A percentile compares a stretch with the other conserved stretches of the same genome.
Conservation (phyloP, 2,888 invertebrate species). For the Polyommatus icarus region DNA sequence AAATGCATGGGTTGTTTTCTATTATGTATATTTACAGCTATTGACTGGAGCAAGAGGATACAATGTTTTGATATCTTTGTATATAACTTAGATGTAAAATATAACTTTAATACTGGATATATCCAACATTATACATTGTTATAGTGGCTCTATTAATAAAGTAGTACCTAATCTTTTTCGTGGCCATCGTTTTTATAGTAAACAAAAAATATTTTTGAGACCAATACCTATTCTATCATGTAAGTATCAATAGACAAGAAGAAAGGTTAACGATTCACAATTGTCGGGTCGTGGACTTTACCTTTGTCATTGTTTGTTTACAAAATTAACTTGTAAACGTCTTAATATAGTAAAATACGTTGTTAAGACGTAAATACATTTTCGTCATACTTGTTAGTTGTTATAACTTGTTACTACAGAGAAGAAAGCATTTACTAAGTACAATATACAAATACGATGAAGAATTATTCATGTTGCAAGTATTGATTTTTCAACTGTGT, state of each 20-base stretch:
- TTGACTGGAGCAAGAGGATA: background rate
- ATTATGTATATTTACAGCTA: background rate
- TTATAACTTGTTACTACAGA: background rate
- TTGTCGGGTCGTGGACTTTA: background rate
- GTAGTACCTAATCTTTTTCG: background rate
- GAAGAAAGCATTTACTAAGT: background rate
- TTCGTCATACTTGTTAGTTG: slow-evolving; percentile 22
- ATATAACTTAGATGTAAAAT: too few species aligned
- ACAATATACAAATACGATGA: background rate
- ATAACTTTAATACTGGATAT: too few species aligned
- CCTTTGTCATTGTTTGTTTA: background rate
- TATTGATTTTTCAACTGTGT: background rate
- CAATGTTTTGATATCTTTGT: background rate
- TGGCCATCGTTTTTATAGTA: background rate
- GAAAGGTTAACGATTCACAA: background rate
- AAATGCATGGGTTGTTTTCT: slow-evolving; percentile 1
- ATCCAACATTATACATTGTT: too few species aligned
- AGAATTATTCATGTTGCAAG: background rate
- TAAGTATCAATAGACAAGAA: background rate
- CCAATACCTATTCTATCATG: background rate
- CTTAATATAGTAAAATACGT: slow-evolving; percentile 11
- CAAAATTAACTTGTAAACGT: background rate
- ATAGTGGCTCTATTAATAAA: too few species aligned
- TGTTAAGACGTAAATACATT: slow-evolving; percentile 6
- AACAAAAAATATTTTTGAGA: background rate